phyloP scores from a whole-genome alignment of 2,888 invertebrate species.

The Philereme transversata region DNA sequence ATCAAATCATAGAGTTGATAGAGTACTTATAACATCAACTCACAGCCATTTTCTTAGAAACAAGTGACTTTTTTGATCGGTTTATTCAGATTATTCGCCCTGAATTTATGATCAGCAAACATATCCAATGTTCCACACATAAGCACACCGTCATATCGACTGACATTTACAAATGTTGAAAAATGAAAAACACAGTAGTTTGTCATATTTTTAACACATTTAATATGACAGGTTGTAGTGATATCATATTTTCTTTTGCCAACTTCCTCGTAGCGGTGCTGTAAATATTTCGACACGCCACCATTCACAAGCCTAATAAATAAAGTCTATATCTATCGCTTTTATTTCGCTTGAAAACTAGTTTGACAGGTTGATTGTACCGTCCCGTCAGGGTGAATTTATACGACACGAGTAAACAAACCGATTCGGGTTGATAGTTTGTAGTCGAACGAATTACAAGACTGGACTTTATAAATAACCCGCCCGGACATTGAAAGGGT shows the following conservation, averaged over 20 bases:
- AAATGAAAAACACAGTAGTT: conserved; percentile 33
- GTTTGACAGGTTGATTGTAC: conserved; percentile 44
- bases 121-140: neutral
- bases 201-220: conserved; percentile 45
- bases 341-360: conserved; percentile 41
- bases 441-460: conserved; percentile 10
- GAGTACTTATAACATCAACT: too few relatives aligned
- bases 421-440: conserved; percentile 6
- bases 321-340: conserved; percentile 38
- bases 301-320: conserved; percentile 47
- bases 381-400: conserved; percentile 41
- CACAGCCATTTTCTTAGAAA: too few relatives aligned
- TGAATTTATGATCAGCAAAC: neutral
- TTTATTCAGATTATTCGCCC: neutral
- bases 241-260: conserved; percentile 50
- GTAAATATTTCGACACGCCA: conserved; percentile 56
- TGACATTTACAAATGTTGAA: conserved; percentile 32
- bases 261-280: conserved; percentile 43
- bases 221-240: conserved; percentile 42
- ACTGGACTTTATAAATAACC: neutral
- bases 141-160: neutral
- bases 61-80: neutral
- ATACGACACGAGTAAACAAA: conserved; percentile 28
- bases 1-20: too few relatives aligned
- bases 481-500: too few relatives aligned